Base-by-base conservation (phyloP, 2,113 vertebrate species). In the Balaeniceps rex region DNA sequence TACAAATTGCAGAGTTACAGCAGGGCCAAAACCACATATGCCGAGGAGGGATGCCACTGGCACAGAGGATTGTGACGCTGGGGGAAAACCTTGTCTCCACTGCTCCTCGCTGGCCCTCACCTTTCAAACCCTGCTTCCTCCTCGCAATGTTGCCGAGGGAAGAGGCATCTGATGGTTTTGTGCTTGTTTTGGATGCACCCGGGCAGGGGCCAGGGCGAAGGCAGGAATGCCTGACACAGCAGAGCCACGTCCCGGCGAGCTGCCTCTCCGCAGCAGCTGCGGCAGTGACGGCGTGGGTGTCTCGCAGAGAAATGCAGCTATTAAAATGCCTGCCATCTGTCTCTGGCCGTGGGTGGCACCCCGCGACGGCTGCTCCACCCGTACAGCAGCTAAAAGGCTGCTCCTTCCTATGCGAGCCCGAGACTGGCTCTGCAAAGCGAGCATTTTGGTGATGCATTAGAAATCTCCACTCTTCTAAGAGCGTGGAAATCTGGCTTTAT, bases 221-320 rank as follows among this genome's bases (percentile, higher is more conserved):
- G 69, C 88, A 64, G 83, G 94, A 94, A 96, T 93, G 83, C 44
- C 90, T 95, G 92, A 92, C 60, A 1, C 92, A 94, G 95, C 92
- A 94, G 83, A 84, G 80, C 86, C 13, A 1, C 7, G 25, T 72
- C 75, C n/a, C 22, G 0, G 54, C 38, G 8, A 85, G 78, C 85
- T 93, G 70, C 80, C 91, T 87, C 77, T 86, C 72, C 13, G 16
- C 60, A 87, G 82, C 92, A 95, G 84, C 96, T 93, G 87, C 10
- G 2, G 91, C 88, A 79, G 69, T 29, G 79, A 14, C 0, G 1
- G 83, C 28, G 90, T 94, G 95, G 96, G 93, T 83, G 95, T 95
- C 90, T 87, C 9, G 3, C 58, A 19, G 83, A 86, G 78, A 85
- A 94, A 87, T 47, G 80, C 17, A 2, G 63, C 90, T 92, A 69